Conservation (phyloP, 2,888 invertebrate species). For the Alsophila aescularia region DNA sequence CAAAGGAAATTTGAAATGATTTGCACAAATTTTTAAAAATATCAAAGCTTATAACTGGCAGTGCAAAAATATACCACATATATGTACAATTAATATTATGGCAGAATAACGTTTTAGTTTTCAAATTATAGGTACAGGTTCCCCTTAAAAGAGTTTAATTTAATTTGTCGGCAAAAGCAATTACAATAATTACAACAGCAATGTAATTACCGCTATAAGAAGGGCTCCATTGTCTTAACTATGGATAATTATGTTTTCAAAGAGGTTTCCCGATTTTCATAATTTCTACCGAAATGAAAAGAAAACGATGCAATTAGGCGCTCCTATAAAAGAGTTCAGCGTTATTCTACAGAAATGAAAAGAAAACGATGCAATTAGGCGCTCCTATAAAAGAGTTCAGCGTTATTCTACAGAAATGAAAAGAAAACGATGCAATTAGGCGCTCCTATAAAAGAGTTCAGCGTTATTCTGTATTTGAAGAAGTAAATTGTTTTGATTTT, state of each 20-base stretch:
- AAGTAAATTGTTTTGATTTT: not conserved
- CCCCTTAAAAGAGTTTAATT: conserved; percentile 68
- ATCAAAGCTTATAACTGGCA: too few relatives aligned
- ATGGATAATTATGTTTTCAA: conserved; percentile 75
- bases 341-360: conserved; percentile 49
- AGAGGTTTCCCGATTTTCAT: conserved; percentile 63
- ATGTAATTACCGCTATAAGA: conserved; percentile 74
- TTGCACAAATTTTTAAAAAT: too few relatives aligned
- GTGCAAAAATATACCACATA: not conserved
- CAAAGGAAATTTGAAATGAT: too few relatives aligned
- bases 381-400: conserved; percentile 1
- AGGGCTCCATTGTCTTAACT: conserved; percentile 65
- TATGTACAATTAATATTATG: not conserved
- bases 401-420: conserved; percentile 48
- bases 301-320: conserved; percentile 15
- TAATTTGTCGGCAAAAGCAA: conserved; percentile 75
- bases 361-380: conserved; percentile 25
- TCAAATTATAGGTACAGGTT: not conserved
- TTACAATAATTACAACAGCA: conserved; percentile 78
- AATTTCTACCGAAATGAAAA: conserved; percentile 57
- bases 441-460: conserved; percentile 3
- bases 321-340: not conserved
- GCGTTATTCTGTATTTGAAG: not conserved
- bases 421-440: conserved; percentile 29
- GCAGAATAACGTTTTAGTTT: conserved; percentile 1